Percentiles rank a stretch among this genome's conserved stretches.
Conservation (phyloP, 2,797 vertebrate genomes). For the Muscicapa comitata region DNA sequence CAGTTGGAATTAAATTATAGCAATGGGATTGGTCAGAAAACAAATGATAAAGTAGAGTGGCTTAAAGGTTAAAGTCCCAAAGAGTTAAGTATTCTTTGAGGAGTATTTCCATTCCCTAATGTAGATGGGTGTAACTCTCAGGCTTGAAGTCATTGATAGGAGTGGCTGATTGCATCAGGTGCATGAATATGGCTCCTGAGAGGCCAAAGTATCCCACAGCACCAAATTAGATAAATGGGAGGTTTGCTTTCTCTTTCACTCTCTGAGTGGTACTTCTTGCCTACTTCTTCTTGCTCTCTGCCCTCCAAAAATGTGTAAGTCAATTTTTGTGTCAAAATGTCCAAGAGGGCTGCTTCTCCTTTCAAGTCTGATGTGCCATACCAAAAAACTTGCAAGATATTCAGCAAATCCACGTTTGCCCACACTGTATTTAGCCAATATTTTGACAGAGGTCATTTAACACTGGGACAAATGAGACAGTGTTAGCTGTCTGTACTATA, state of each 20-base stretch:
- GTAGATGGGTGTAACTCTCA: slow-evolving; percentile 35
- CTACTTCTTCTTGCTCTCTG: not conserved
- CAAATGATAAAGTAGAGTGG: not conserved
- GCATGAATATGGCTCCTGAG: not conserved
- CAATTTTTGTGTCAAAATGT: not conserved
- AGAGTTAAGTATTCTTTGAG: not conserved
- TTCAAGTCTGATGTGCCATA: not conserved
- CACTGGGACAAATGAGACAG: not conserved
- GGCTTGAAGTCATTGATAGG: slow-evolving; percentile 18
- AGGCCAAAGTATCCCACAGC: not conserved
- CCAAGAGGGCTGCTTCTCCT: not conserved
- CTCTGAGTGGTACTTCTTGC: not conserved
- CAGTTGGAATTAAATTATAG: slow-evolving; percentile 10
- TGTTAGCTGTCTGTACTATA: not conserved
- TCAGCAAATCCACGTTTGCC: not conserved
- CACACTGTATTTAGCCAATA: not conserved
- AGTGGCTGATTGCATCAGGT: slow-evolving; percentile 39
- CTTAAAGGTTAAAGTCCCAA: slow-evolving; percentile 17
- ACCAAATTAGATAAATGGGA: not conserved
- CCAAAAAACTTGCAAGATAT: not conserved
- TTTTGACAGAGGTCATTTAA: not conserved
- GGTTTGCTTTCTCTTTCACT: not conserved
- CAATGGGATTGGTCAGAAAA: slow-evolving; percentile 4
- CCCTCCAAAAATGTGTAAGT: not conserved
- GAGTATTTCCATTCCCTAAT: slow-evolving; percentile 9